Conservation (phyloP, 2,888 invertebrate species). For the Pseudanteris insignis region DNA sequence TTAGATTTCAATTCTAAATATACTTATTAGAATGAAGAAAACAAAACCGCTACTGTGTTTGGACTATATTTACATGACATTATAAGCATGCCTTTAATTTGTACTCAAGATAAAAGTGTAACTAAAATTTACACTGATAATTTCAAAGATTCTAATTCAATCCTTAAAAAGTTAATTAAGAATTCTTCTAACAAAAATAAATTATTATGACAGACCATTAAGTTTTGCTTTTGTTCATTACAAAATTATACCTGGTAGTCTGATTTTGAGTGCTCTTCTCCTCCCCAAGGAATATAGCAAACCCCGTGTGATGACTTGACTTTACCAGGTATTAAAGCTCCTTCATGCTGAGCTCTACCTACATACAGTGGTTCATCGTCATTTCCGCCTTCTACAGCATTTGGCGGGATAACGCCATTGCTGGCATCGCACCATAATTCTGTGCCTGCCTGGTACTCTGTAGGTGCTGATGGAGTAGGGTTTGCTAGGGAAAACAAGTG, state of each 20-base stretch:
- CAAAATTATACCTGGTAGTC: constrained; percentile 83
- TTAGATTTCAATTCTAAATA: too few relatives aligned
- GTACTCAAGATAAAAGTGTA: too few relatives aligned
- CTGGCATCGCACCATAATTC: constrained; percentile 76
- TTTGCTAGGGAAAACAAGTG: constrained; percentile 31
- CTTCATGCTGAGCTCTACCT: constrained; percentile 76
- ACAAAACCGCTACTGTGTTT: too few relatives aligned
- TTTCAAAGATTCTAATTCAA: too few relatives aligned
- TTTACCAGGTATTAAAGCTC: constrained; percentile 83
- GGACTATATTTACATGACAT: too few relatives aligned
- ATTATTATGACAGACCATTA: too few relatives aligned
- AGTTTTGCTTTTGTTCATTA: too few relatives aligned
- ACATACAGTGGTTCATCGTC: constrained; percentile 75
- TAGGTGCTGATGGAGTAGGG: constrained; percentile 46
- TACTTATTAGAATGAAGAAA: neutral
- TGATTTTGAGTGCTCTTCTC: constrained; percentile 73
- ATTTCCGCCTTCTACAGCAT: constrained; percentile 76
- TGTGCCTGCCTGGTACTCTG: constrained; percentile 46
- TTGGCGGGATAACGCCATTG: constrained; percentile 77
- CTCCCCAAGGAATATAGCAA: constrained; percentile 82
- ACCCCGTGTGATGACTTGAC: constrained; percentile 76
- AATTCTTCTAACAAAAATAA: too few relatives aligned
- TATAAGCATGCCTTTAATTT: too few relatives aligned
- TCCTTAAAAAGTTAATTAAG: too few relatives aligned
- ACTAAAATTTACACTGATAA: too few relatives aligned